Conservation (phyloP, 1,140 invertebrate genomes). For the Pinna nobilis region DNA sequence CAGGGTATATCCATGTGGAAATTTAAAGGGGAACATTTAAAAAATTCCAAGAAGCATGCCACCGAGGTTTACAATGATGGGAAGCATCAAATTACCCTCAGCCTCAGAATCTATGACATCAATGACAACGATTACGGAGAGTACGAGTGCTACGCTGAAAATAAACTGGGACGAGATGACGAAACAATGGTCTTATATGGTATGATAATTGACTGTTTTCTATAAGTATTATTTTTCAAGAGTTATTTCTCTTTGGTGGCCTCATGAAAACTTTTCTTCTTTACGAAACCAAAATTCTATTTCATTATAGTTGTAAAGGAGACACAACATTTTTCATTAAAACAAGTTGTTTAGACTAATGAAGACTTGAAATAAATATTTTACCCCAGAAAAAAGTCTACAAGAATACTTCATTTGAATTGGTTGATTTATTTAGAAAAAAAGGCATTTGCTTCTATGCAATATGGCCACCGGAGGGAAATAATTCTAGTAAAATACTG, state of each 20-base stretch:
- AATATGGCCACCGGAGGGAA: too few species aligned
- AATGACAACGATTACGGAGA: conserved; percentile 47
- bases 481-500: too few species aligned
- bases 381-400: too few species aligned
- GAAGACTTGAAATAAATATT: neutral
- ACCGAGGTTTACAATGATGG: conserved; percentile 82
- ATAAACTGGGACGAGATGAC: conserved; percentile 80
- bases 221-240: too few species aligned
- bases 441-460: too few species aligned
- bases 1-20: conserved; percentile 90
- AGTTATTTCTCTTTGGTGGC: too few species aligned
- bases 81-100: conserved; percentile 80
- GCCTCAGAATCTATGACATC: conserved; percentile 50
- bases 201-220: too few species aligned
- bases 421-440: too few species aligned
- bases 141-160: conserved; percentile 51
- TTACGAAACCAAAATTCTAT: too few species aligned
- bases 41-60: conserved; percentile 80
- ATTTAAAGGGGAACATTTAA: conserved; percentile 75
- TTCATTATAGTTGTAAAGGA: neutral
- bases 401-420: too few species aligned
- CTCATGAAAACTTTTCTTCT: too few species aligned
- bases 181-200: conserved; percentile 90
- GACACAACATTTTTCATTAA: neutral
- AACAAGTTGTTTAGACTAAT: neutral